Percentiles rank a stretch among this genome's conserved stretches.
Conservation (phyloP, 1,140 invertebrate species). For the Cotesia glomerata region DNA sequence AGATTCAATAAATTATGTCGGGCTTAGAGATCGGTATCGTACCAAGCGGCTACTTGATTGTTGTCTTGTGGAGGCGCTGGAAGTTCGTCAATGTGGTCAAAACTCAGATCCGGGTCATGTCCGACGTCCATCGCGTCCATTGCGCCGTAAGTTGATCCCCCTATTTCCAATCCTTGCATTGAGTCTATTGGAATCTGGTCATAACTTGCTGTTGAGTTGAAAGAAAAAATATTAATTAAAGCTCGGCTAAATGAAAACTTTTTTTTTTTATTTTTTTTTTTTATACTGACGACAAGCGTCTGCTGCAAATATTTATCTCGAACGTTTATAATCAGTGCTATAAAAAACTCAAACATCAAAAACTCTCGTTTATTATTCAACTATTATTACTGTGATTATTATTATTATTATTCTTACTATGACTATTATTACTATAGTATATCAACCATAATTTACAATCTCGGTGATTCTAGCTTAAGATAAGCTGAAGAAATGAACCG, state of each 20-base stretch:
- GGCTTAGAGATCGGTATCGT: constrained; percentile 91
- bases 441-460: not conserved
- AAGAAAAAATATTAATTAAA: not conserved
- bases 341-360: not conserved
- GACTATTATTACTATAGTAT: no score
- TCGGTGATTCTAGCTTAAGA: constrained; percentile 16
- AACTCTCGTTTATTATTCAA: not conserved
- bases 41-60: constrained; percentile 91
- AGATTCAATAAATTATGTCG: not conserved
- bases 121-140: constrained; percentile 88
- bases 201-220: constrained; percentile 73
- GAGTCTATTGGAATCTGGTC: constrained; percentile 96
- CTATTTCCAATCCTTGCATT: constrained; percentile 93
- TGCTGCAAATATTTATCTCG: no score
- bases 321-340: no score
- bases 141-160: constrained; percentile 72
- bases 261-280: not conserved
- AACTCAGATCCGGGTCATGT: constrained; percentile 78
- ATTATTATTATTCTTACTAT: not conserved
- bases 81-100: constrained; percentile 82
- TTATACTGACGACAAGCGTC: not conserved
- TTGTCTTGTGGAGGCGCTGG: constrained; percentile 88
- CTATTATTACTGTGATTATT: no score
- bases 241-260: not conserved
- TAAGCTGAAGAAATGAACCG: constrained; percentile 17